These are phyloP conservation scores for Lipophrys pholis DNA, from an alignment of 2,113 vertebrate genomes.

Conservation along the genomic window DNA sequence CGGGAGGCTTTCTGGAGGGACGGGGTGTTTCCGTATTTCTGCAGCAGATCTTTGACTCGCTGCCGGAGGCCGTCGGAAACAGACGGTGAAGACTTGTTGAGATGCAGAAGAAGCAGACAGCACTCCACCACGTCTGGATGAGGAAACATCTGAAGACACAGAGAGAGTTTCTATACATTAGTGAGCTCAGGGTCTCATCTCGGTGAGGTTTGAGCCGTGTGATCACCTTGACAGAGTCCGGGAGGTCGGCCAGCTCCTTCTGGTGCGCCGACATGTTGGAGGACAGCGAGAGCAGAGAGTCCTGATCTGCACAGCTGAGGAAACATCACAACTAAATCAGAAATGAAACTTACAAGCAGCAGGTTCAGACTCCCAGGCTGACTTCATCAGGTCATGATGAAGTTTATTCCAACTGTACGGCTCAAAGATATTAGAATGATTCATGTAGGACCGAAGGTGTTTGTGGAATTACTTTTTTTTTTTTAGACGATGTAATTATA, in stretches of 20 bases:
- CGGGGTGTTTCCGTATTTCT: conserved; percentile 60
- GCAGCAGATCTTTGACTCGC: conserved; percentile 82
- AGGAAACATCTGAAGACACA: conserved; percentile 80
- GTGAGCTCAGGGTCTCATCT: neutral
- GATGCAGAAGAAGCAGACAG: conserved; percentile 89
- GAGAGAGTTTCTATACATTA: neutral
- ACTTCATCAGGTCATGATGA: no score
- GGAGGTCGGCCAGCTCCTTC: conserved; percentile 83
- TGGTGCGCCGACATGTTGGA: conserved; percentile 85
- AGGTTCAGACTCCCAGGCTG: neutral
- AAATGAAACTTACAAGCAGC: no score
- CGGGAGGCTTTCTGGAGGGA: conserved; percentile 55
- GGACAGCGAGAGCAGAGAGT: conserved; percentile 87
- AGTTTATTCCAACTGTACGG: no score
- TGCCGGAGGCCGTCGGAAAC: conserved; percentile 69
- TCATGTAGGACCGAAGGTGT: no score
- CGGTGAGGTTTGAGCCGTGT: neutral
- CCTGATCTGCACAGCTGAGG: conserved; percentile 66
- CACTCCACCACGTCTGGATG: conserved; percentile 93
- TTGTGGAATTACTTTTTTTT: no score
- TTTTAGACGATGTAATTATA: no score
- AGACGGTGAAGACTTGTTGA: conserved; percentile 55
- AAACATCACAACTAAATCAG: neutral
- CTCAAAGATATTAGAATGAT: no score
- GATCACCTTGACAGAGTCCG: conserved; percentile 79